Evolutionary conservation across 2,888 invertebrate species (phyloP).

Genomic region (Sinohyriopsis cumingii): DNA sequence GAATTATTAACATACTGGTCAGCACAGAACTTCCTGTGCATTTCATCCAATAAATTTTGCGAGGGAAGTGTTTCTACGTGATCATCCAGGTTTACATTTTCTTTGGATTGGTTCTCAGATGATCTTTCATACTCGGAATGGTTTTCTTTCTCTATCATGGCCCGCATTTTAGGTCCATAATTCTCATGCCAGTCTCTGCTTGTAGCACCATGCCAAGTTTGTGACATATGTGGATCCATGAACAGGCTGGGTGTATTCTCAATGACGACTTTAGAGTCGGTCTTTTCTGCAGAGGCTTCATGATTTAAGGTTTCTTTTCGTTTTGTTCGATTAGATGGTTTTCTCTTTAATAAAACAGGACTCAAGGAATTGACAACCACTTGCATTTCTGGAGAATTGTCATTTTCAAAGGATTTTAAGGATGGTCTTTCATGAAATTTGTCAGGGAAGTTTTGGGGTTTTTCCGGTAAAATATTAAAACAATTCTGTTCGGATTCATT

Average conservation of each 20-base stretch:
- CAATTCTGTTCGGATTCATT: no score
- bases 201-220: slow-evolving; percentile 59
- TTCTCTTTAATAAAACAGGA: slow-evolving; percentile 53
- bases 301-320: slow-evolving; percentile 22
- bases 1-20: slow-evolving; percentile 51
- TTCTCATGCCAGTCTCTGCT: slow-evolving; percentile 42
- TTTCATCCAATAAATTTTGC: slow-evolving; percentile 56
- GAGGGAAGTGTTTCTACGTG: slow-evolving; percentile 39
- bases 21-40: slow-evolving; percentile 64
- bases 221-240: slow-evolving; percentile 51
- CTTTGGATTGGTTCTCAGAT: not conserved
- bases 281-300: not conserved
- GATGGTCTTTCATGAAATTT: slow-evolving; percentile 14
- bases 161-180: slow-evolving; percentile 42
- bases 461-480: not conserved
- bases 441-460: slow-evolving; percentile 27
- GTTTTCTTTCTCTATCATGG: slow-evolving; percentile 25
- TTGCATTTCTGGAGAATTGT: slow-evolving; percentile 56
- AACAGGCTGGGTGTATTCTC: slow-evolving; percentile 23
- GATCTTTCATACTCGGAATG: slow-evolving; percentile 2
- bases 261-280: no score
- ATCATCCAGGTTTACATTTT: slow-evolving; percentile 13
- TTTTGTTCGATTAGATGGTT: slow-evolving; percentile 24
- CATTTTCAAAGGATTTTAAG: slow-evolving; percentile 17
- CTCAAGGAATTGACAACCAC: slow-evolving; percentile 58